Percentiles rank a stretch among this genome's conserved stretches.
Conservation (phyloP, 2,888 invertebrate species). For the Phragmatobia fuliginosa region DNA sequence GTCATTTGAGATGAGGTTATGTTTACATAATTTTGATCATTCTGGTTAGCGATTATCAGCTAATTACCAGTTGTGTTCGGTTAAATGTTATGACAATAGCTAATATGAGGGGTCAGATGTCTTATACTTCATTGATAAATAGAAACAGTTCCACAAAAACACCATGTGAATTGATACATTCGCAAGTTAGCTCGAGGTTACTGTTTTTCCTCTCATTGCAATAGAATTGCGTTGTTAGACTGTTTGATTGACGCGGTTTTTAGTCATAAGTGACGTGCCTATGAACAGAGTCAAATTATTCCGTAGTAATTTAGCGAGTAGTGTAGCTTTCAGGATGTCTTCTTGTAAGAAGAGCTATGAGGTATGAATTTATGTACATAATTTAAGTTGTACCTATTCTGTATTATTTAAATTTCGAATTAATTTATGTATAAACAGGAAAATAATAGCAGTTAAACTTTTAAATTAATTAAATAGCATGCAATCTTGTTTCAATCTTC, state of each 20-base stretch:
- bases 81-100: conserved; percentile 58
- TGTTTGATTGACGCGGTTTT: conserved; percentile 8
- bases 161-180: conserved; percentile 47
- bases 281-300: conserved; percentile 64
- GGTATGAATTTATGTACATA: conserved; percentile 53
- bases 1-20: conserved; percentile 56
- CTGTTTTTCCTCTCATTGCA: conserved; percentile 51
- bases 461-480: not conserved
- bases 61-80: conserved; percentile 48
- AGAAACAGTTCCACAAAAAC: conserved; percentile 32
- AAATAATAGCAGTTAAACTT: not conserved
- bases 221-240: conserved; percentile 46
- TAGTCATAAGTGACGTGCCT: conserved; percentile 51
- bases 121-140: conserved; percentile 65
- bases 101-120: conserved; percentile 71
- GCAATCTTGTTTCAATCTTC: not conserved
- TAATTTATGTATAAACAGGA: not conserved
- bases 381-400: not conserved
- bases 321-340: conserved; percentile 68
- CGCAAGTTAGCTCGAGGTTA: conserved; percentile 44
- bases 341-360: conserved; percentile 70
- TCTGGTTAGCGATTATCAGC: conserved; percentile 32
- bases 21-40: conserved; percentile 47
- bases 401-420: conserved; percentile 5
- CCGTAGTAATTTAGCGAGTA: conserved; percentile 63